A percentile compares a stretch with the other conserved stretches of the same genome.
Evolutionary conservation across 2,888 invertebrate genomes (phyloP).

Genomic region (Mythimna ferrago): DNA sequence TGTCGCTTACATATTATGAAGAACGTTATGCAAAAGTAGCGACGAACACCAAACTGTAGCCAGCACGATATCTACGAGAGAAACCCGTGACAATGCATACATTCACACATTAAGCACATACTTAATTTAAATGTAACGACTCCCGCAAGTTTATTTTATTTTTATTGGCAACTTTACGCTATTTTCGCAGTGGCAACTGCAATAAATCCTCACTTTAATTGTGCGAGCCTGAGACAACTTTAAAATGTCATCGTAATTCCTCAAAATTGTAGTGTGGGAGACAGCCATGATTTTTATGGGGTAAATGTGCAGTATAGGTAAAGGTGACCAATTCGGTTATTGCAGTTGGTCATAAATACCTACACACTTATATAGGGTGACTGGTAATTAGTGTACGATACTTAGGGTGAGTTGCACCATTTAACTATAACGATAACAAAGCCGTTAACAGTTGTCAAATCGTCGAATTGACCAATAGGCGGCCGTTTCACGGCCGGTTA

Average conservation of each 20-base stretch:
- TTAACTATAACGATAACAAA: too few relatives aligned
- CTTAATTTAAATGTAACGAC: conserved; percentile 51
- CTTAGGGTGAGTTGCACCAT: too few relatives aligned
- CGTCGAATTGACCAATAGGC: too few relatives aligned
- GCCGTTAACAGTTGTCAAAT: too few relatives aligned
- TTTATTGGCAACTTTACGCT: conserved; percentile 57
- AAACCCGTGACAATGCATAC: conserved; percentile 47
- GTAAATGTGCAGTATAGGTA: neutral
- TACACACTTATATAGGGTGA: too few relatives aligned
- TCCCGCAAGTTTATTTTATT: conserved; percentile 45
- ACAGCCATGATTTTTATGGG: neutral
- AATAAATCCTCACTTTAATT: conserved; percentile 51
- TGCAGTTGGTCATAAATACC: too few relatives aligned
- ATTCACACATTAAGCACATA: conserved; percentile 38
- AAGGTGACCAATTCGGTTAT: neutral
- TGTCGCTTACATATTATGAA: neutral
- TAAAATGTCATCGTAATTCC: conserved; percentile 42
- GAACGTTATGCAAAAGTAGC: neutral
- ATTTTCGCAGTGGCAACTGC: conserved; percentile 44
- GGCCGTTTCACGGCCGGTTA: too few relatives aligned
- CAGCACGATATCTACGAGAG: conserved; percentile 21
- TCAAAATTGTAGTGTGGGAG: conserved; percentile 22
- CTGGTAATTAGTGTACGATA: too few relatives aligned
- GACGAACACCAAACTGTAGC: conserved; percentile 11
- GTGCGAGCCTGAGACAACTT: conserved; percentile 35